Base-by-base conservation (phyloP, 2,797 vertebrate species). In the Gymnoscopelus microlampas region DNA sequence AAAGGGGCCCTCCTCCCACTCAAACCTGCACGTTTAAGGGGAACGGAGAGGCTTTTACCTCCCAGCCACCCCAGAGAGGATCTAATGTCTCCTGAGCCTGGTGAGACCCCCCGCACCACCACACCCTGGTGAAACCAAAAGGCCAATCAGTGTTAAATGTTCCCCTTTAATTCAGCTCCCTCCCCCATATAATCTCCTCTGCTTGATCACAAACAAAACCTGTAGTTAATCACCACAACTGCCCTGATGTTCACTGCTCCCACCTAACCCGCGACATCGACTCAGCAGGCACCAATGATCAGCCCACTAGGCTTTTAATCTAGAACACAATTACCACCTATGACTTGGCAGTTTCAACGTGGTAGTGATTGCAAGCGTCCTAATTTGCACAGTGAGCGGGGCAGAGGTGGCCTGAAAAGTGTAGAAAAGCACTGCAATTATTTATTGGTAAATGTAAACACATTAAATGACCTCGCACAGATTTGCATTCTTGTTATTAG, bases 321-420 rank as follows among this genome's bases (percentile, higher is more conserved):
- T 83, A 76, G 86, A 88, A 87, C 70, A 85, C 85, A 89, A 90
- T 92, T 87, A 84, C 78, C 78, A 79, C 74, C 80, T 84, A 80
- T 86, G 81, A 86, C 76, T 82, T 26, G 3, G 70, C 78, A 70
- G 64, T 82, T 87, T 60, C 70, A 80, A 70, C 50, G 19, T 15
- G 56, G 49, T 62, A 66, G 48, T 15, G 9, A 53, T 53, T 53
- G 60, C 62, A 63, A 14, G 26, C 57, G 39, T 23, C 26, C 56
- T 69, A 62, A 84, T 86, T 80, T 85, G 29, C 70, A 82, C 71
- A 66, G 54, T 66, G 51, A 53, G 64, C 53, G 78, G 80, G 26
- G 48, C 57, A 68, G 54, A 68, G 54, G 82, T 77, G 67, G 60
- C 55, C 60, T 56, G 68, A 66, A 67, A 70, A 59, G 66, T 44